Conservation (phyloP, 2,888 invertebrate genomes). For the Drosophila recens region DNA sequence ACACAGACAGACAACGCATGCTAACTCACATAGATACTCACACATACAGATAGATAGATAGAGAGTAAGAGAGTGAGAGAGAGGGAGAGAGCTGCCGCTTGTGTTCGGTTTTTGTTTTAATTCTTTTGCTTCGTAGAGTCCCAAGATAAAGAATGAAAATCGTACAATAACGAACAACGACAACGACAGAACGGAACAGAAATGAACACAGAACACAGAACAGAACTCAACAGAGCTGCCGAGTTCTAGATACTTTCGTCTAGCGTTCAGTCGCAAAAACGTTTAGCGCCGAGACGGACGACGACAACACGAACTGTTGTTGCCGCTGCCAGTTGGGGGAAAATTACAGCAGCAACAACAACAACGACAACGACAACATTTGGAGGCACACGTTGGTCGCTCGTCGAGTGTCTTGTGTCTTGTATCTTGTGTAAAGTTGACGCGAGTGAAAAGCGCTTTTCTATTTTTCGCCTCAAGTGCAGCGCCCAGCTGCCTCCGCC, state of each 20-base stretch:
- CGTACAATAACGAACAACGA: constrained; percentile 29
- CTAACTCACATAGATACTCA: constrained; percentile 45
- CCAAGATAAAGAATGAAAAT: constrained; percentile 71
- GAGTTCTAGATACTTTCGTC: constrained; percentile 83
- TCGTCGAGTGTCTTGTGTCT: constrained; percentile 55
- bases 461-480: constrained; percentile 79
- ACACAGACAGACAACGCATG: constrained; percentile 8
- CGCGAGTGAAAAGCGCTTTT: constrained; percentile 74
- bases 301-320: constrained; percentile 34
- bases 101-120: constrained; percentile 76
- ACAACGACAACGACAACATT: constrained; percentile 22
- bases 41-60: constrained; percentile 13
- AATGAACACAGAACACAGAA: constrained; percentile 29
- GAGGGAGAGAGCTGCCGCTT: constrained; percentile 21
- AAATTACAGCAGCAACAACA: constrained; percentile 44
- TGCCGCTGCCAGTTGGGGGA: constrained; percentile 35
- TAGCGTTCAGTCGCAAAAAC: constrained; percentile 79
- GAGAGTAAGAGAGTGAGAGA: constrained; percentile 4
- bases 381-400: constrained; percentile 16
- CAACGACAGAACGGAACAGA: constrained; percentile 21
- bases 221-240: constrained; percentile 38
- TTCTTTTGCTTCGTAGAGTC: constrained; percentile 71
- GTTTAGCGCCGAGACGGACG: constrained; percentile 71
- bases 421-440: constrained; percentile 54
- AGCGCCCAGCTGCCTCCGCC: constrained; percentile 28